phyloP scores from a whole-genome alignment of 2,113 vertebrate genomes.

The Silurus asotus region DNA sequence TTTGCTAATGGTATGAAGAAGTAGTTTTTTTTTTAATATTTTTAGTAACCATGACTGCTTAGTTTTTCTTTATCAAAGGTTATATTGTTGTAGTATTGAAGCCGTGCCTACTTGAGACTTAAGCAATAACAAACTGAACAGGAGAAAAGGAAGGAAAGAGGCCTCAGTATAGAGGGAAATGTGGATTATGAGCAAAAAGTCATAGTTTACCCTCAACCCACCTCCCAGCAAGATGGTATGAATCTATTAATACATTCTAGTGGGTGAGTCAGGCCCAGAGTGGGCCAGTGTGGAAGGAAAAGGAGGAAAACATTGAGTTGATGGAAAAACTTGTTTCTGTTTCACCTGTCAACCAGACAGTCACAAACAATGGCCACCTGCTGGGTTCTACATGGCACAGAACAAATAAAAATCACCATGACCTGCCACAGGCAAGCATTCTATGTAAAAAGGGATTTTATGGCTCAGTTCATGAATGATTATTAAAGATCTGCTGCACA shows the following conservation, averaged over 20 bases:
- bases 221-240: slow-evolving; percentile 36
- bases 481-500: not conserved
- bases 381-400: slow-evolving; percentile 3
- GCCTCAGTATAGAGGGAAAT: slow-evolving; percentile 50
- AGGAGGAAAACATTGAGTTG: slow-evolving; percentile 31
- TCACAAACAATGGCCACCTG: slow-evolving; percentile 50
- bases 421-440: slow-evolving; percentile 1
- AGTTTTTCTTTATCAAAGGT: not conserved
- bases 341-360: slow-evolving; percentile 45
- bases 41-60: not conserved
- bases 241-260: slow-evolving; percentile 40
- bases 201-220: slow-evolving; percentile 39
- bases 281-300: slow-evolving; percentile 26
- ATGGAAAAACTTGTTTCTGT: slow-evolving; percentile 23
- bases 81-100: not conserved
- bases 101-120: not conserved
- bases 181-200: slow-evolving; percentile 25
- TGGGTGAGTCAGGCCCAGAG: slow-evolving; percentile 30
- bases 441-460: not conserved
- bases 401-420: slow-evolving; percentile 14
- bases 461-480: not conserved
- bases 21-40: not conserved
- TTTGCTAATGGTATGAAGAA: not conserved
- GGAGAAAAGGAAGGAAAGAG: slow-evolving; percentile 58
- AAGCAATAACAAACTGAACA: slow-evolving; percentile 54